phyloP scores from a whole-genome alignment of 2,797 vertebrate species.

The Harpagifer antarcticus region DNA sequence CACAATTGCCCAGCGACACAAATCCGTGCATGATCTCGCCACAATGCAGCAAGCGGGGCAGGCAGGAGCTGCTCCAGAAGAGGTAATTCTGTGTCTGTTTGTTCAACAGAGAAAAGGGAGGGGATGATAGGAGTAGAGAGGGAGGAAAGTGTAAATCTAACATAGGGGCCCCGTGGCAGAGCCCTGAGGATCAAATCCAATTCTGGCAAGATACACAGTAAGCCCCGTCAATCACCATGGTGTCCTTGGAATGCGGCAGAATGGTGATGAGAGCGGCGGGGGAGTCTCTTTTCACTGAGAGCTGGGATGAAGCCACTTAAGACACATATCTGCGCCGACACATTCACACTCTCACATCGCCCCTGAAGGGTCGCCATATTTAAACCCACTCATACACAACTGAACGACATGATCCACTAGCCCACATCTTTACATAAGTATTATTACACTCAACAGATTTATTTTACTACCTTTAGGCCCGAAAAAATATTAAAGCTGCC shows the following conservation, averaged over 20 bases:
- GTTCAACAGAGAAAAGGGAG: constrained; percentile 76
- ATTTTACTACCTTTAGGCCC: background rate
- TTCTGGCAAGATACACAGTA: constrained; percentile 93
- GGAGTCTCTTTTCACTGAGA: constrained; percentile 63
- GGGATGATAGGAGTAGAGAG: constrained; percentile 40
- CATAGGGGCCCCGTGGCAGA: constrained; percentile 87
- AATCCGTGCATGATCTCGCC: constrained; percentile 68
- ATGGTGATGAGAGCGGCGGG: constrained; percentile 87
- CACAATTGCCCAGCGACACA: constrained; percentile 60
- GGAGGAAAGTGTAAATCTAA: constrained; percentile 85
- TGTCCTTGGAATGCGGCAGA: constrained; percentile 90
- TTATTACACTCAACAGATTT: background rate
- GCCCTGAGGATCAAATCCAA: constrained; percentile 94
- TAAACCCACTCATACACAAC: constrained; percentile 15
- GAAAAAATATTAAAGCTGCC: background rate
- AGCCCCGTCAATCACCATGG: constrained; percentile 91
- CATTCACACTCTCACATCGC: constrained; percentile 37
- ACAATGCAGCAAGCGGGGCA: constrained; percentile 74
- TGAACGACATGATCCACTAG: background rate
- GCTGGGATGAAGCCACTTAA: constrained; percentile 70
- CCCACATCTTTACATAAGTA: constrained; percentile 1
- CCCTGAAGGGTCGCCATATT: constrained; percentile 11
- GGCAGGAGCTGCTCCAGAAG: constrained; percentile 74
- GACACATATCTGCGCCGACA: constrained; percentile 51
- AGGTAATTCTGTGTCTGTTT: constrained; percentile 92